These are phyloP conservation scores for Myotis yumanensis DNA, from an alignment of 2,113 vertebrate genomes.

Conservation along the genomic window DNA sequence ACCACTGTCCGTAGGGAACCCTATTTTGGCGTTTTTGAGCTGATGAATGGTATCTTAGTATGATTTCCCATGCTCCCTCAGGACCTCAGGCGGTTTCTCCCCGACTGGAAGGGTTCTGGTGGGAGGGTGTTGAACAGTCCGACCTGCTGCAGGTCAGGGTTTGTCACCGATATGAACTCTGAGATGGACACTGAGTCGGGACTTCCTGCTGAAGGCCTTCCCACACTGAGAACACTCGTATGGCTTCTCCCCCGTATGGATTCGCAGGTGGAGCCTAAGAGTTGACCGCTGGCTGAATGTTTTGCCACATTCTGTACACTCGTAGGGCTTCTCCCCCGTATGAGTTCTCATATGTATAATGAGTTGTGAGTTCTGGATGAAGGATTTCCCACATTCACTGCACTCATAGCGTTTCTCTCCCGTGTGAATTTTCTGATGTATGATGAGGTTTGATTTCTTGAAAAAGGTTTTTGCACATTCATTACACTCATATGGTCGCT, in stretches of 20 bases:
- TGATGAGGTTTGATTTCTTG: slow-evolving; percentile 78
- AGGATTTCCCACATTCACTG: slow-evolving; percentile 77
- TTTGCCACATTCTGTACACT: slow-evolving; percentile 79
- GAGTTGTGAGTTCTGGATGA: slow-evolving; percentile 77
- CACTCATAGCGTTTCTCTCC: slow-evolving; percentile 81
- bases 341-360: slow-evolving; percentile 78
- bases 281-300: slow-evolving; percentile 78
- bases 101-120: not conserved
- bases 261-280: slow-evolving; percentile 72
- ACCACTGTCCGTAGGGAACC: not conserved
- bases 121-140: not conserved
- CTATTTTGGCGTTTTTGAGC: not conserved
- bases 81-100: not conserved
- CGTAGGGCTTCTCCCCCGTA: slow-evolving; percentile 78
- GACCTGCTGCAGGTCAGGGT: not conserved
- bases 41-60: not conserved
- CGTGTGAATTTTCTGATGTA: slow-evolving; percentile 79
- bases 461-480: slow-evolving; percentile 80
- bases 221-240: slow-evolving; percentile 76
- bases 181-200: slow-evolving; percentile 80
- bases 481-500: slow-evolving; percentile 73
- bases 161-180: slow-evolving; percentile 80
- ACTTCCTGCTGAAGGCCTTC: slow-evolving; percentile 80
- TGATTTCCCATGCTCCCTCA: not conserved
- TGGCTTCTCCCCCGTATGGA: slow-evolving; percentile 78